phyloP scores from a whole-genome alignment of 2,797 vertebrate genomes.

The Tolypeutes matacus region DNA sequence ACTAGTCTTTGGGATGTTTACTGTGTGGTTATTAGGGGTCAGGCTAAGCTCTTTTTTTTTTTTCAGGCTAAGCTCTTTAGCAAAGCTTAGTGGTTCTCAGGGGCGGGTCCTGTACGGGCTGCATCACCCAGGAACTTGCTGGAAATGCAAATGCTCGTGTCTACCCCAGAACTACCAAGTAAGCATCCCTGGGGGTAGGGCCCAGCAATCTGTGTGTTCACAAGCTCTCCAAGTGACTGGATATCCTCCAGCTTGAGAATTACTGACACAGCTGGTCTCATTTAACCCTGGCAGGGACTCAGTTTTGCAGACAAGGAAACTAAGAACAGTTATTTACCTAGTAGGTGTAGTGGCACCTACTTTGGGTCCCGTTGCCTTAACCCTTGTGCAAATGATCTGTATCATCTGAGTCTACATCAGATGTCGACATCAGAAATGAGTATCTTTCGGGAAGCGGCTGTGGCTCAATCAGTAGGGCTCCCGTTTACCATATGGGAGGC shows the following conservation, averaged over 20 bases:
- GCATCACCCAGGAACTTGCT: neutral
- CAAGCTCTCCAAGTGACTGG: neutral
- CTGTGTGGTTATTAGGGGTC: accelerated
- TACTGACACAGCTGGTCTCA: neutral
- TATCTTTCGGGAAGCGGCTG: neutral
- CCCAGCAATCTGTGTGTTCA: neutral
- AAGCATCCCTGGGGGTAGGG: too few species aligned
- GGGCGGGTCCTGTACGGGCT: neutral
- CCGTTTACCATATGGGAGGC: too few species aligned
- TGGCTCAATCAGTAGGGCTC: too few species aligned
- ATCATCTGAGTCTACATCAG: neutral
- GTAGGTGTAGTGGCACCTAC: neutral
- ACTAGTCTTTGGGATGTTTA: neutral
- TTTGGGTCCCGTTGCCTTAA: neutral
- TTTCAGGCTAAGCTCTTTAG: neutral
- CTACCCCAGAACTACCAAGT: too few species aligned
- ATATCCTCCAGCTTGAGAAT: neutral
- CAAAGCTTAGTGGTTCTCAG: neutral
- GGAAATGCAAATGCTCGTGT: neutral
- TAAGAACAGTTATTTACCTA: neutral
- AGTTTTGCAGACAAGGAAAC: neutral
- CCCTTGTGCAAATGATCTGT: neutral
- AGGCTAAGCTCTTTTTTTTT: neutral
- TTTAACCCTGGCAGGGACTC: neutral
- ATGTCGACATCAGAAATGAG: neutral